Base-by-base conservation (phyloP, 2,113 vertebrate genomes). In the Lepisosteus osseus region DNA sequence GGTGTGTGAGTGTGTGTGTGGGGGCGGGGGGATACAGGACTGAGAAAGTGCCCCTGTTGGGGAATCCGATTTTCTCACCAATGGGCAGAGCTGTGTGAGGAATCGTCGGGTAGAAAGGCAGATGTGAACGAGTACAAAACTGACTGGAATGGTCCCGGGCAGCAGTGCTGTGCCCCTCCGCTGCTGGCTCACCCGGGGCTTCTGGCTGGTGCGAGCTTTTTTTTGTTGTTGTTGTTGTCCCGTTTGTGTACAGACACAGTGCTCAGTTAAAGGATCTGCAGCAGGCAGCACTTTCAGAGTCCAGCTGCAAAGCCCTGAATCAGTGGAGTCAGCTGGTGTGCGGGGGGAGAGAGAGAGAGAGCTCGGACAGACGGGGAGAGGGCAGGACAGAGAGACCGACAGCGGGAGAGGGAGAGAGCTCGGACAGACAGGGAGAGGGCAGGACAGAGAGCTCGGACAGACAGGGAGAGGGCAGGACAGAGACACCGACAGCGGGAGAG, bases 81-180 rank as follows among this genome's bases (percentile, higher is more conserved):
- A 73, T 66, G 72, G 83, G 85, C 76, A 84, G 77, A 67, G 80
- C 70, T 74, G 80, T 82, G 81, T 80, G 72, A 75, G n/a, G 54
- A 67, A 72, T 78, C 15, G 15, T 71, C 68, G 3, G 73, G 73
- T 75, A 71, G 72, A 77, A 54, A 61, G 65, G 72, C 55, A 65
- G 69, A 14, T 65, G 12, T 51, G 61, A 70, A 2, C 44, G 29
- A 13, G 51, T 63, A 9, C 61, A 61, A 77, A 66, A 47, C 29
- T 47, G 11, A 54, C 71, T 73, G 68, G 68, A 77, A 74, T 63
- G 72, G 12, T 66, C 76, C 62, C 11, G 62, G 55, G 13, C 13
- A 12, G 7, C 6, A 40, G 14, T 17, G 15, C 14, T 12, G 61
- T 69, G 61, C 47, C n/a, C 68, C 68, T 51, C 66, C 40, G 43